A percentile compares a stretch with the other conserved stretches of the same genome.
These are phyloP conservation scores for Palaemon carinicauda DNA, from an alignment of 1,140 invertebrate species.

Conservation along the genomic window DNA sequence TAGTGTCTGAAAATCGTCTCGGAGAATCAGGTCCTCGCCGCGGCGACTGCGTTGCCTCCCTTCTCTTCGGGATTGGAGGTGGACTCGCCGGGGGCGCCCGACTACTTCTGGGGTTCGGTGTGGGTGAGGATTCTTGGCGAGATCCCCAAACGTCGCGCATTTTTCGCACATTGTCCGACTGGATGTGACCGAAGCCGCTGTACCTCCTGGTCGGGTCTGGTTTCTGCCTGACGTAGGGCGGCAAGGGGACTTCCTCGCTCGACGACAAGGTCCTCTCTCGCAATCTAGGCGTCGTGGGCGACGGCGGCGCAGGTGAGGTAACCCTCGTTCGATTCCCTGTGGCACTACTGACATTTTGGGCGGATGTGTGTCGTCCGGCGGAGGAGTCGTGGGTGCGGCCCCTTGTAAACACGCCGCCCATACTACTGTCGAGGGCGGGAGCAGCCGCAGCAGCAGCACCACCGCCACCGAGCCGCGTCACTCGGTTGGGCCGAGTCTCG, in stretches of 20 bases:
- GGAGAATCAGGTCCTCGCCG: neutral
- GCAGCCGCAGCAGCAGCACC: neutral
- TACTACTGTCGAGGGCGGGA: constrained; percentile 30
- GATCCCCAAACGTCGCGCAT: constrained; percentile 55
- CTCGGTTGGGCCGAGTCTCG: constrained; percentile 15
- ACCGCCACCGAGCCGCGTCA: neutral
- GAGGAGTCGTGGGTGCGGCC: constrained; percentile 18
- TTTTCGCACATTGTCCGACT: constrained; percentile 48
- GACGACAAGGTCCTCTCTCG: constrained; percentile 24
- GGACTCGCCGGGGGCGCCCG: neutral
- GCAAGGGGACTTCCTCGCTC: constrained; percentile 15
- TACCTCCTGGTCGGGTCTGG: constrained; percentile 6
- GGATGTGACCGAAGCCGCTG: constrained; percentile 50
- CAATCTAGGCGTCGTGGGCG: neutral
- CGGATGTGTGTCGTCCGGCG: neutral
- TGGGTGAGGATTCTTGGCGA: constrained; percentile 33
- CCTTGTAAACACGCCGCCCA: constrained; percentile 57
- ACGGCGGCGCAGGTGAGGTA: constrained; percentile 10
- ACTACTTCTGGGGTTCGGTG: neutral
- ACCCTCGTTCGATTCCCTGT: neutral
- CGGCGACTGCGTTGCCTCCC: too few species aligned
- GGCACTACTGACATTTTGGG: neutral
- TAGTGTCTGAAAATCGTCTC: too few species aligned
- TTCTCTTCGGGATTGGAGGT: neutral
- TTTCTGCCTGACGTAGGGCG: constrained; percentile 42